Evolutionary conservation across 2,113 vertebrate species (phyloP), one percentile per base, ranked within the genome.

Genomic region (Peromyscus maniculatus): DNA sequence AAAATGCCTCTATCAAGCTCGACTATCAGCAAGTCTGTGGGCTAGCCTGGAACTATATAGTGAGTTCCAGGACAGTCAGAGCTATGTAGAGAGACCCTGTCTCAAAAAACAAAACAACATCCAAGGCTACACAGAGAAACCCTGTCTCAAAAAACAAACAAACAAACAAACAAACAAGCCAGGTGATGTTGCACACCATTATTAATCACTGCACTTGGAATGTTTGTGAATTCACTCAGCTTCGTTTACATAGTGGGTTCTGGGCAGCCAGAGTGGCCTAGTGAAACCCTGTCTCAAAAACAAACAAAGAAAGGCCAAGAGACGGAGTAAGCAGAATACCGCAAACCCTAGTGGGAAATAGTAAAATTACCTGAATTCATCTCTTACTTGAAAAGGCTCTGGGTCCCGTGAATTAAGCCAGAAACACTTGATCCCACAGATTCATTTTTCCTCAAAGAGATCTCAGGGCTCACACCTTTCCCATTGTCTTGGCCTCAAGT

Each of bases 401-500:
- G 31, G 24, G 7, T 24, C 43, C 24, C 3, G 1, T 55, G 24
- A 28, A 74, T 66, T 93, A 15, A 93, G 62, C 2, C 67, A 46
- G 46, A 9, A 13, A 52, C 28, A n/a, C 26, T 36, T 36, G 57
- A 83, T 72, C 46, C 91, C 33, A 9, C 19, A 75, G 31, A 13
- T 26, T 80, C 66, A 78, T 39, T 93, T 94, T 12, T 83, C 90
- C 89, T 91, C 80, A 75, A 36, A 93, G 86, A 88, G 31, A 91
- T 71, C 84, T 96, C 66, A 80, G 4, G 57, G 24, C 24, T 39
- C 21, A 64, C 7, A 21, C 36, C 36, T 28, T 28, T 39, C 64
- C 77, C 49, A 39, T 21, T 55, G 46, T 62, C 17, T 59, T 33
- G 22, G 36, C 64, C 24, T 67, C 66, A n/a, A 71, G 16, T 31